phyloP scores from a whole-genome alignment of 2,888 invertebrate species.

The Diadegma fenestrale region DNA sequence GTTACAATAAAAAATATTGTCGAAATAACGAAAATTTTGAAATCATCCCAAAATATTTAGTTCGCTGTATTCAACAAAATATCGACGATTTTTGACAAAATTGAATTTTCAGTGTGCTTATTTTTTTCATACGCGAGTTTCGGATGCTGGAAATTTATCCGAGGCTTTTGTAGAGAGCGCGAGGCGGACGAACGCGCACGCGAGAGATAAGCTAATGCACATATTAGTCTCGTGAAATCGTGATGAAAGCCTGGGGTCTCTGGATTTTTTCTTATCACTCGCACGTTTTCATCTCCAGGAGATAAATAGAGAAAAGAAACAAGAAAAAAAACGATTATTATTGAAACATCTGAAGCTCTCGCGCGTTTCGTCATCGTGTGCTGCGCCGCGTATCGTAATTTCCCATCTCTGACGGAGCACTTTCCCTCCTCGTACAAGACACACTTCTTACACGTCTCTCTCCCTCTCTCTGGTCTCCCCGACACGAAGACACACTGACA shows the following conservation, averaged over 20 bases:
- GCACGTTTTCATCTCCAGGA: slow-evolving; percentile 3
- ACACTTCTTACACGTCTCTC: slow-evolving; percentile 14
- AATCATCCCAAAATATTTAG: too few species aligned
- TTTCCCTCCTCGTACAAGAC: slow-evolving; percentile 57
- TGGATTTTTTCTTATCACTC: slow-evolving; percentile 36
- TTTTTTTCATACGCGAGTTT: too few species aligned
- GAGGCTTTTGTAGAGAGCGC: background rate
- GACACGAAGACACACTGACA: slow-evolving; percentile 27
- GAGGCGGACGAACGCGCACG: background rate
- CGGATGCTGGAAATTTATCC: background rate
- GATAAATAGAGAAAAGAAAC: background rate
- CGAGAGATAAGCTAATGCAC: slow-evolving; percentile 10
- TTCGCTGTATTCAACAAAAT: too few species aligned
- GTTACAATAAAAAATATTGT: too few species aligned
- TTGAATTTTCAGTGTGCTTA: too few species aligned
- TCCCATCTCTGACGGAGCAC: slow-evolving; percentile 73
- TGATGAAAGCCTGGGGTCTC: slow-evolving; percentile 47
- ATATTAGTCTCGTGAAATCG: slow-evolving; percentile 23
- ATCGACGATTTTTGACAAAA: too few species aligned
- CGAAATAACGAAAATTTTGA: too few species aligned
- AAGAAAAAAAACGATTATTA: background rate
- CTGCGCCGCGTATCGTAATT: slow-evolving; percentile 71
- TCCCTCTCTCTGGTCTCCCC: background rate
- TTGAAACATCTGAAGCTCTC: slow-evolving; percentile 13
- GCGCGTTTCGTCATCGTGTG: slow-evolving; percentile 69